phyloP scores from a whole-genome alignment of 2,797 vertebrate genomes.

The Dermochelys coriacea region DNA sequence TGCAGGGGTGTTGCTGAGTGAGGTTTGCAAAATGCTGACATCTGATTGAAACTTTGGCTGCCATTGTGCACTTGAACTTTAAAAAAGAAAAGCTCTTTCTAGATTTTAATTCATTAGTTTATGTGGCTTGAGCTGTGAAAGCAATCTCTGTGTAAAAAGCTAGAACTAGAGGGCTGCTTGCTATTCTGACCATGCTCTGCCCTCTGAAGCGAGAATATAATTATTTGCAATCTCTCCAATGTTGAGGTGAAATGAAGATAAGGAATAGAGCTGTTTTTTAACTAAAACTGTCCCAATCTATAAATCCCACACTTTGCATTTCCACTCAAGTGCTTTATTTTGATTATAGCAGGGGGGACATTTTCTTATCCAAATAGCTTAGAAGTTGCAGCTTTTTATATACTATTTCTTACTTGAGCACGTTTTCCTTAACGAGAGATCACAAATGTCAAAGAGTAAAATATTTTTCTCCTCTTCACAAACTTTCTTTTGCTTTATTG shows the following conservation, averaged over 20 bases:
- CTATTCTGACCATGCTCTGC: conserved; percentile 23
- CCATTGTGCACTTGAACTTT: conserved; percentile 18
- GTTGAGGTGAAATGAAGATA: neutral
- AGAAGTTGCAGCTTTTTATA: neutral
- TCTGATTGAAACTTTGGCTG: neutral
- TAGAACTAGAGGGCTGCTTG: conserved; percentile 3
- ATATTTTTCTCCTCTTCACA: conserved; percentile 17
- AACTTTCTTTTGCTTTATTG: neutral
- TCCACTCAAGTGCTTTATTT: neutral
- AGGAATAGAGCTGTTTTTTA: conserved; percentile 7
- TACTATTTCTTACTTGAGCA: neutral
- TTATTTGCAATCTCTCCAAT: conserved; percentile 12
- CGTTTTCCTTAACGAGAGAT: neutral
- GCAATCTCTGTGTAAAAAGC: neutral
- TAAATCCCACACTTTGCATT: accelerated
- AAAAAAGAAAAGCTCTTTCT: neutral
- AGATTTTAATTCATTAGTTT: neutral
- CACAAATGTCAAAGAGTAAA: neutral
- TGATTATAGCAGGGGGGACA: neutral
- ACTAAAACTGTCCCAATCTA: neutral
- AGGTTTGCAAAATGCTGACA: neutral
- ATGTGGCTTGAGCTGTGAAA: neutral
- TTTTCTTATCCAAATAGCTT: neutral
- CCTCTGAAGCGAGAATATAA: conserved; percentile 13
- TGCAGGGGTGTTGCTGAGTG: accelerated